Base-by-base conservation (phyloP, 2,113 vertebrate species). In the Alexandromys fortis region DNA sequence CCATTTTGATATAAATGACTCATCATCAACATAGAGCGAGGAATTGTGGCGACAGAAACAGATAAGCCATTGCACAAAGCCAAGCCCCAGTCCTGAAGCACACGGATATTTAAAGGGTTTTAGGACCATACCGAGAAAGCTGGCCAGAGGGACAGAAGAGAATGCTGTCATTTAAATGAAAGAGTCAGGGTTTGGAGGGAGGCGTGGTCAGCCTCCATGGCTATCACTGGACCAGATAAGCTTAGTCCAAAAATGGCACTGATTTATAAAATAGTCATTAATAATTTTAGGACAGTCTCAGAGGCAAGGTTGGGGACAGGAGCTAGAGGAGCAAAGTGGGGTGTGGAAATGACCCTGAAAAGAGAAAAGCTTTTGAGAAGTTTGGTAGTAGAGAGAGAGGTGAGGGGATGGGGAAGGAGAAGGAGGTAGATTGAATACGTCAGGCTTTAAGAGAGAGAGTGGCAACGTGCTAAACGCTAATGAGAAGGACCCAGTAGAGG, bases 321-420 rank as follows among this genome's bases (percentile, higher is more conserved):
- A 70, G 5, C 30, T 49, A 89, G 77, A 90, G 49, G 76, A 96
- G n/a, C 49, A 45, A 90, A 79, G 70, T 65, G 16, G 85, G 30
- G n/a, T 83, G 22, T n/a, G 58, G 67, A 96, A 96, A 85, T 83
- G 63, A 95, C 91, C 33, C 76, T 79, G 63, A 90, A 92, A 90
- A 89, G 17, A 67, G 72, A 35, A 79, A 33, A 2, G 47, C 49
- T 94, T 72, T 63, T 65, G 49, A 85, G 45, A 89, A 82, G 67
- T 86, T 96, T 92, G 58, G n/a, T 94, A 47, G 49, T 95, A 28
- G 79, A 94, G 92, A 89, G 52, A 78, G 33, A 92, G 10, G 42
- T 58, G n/a, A 19, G 30, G 52, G 4, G 77, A 88, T 94, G 49
- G 90, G 96, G 86, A 93, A 94, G 28, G 22, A 33, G 72, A 75